Evolutionary conservation across 1,140 invertebrate species (phyloP), one percentile per base, ranked within the genome.

Genomic region (Diplogasteroides magnus): DNA sequence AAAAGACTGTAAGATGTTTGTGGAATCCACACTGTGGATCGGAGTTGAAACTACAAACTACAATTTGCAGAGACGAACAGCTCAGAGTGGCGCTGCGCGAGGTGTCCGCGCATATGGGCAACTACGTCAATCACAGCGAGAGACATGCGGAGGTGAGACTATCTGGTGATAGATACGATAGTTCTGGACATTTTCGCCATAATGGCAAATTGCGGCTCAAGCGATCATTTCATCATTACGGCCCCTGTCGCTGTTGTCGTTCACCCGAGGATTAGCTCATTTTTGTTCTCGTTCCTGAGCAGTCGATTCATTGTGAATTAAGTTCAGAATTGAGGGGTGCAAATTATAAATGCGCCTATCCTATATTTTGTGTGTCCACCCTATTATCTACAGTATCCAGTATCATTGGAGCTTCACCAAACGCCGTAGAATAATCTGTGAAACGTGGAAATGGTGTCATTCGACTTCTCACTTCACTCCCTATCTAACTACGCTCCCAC

Each of bases 21-120:
- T 65, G 27, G 14, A 60, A 11, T 6, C 11, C 6, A 60, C 3
- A 60, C 3, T 48, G 28, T 60, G n/a, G 6, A 11, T 29, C 23
- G n/a, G 23, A 11, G n/a, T 3, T 29, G 3, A 23, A 26, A 11
- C 23, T 11, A 60, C 13, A 56, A 14, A 14, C 23, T 56, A 14
- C 48, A 56, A 56, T 56, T 56, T 65, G 2, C 27, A 65, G 64
- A 23, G 64, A 65, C 13, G 64, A 65, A 25, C 14, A 23, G 23
- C 48, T 37, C 19, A 3, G n/a, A n/a, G 25, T 65, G n/a, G 31
- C 37, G 3, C 19, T 65, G 3, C 31, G 31, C 26, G 64, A 65
- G 48, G n/a, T 65, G 3, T 23, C 64, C 25, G 31, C 64, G 13
- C 48, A 65, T 25, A 2, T 65, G 3, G 14, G 2, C 29, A 65